Evolutionary conservation across 2,888 invertebrate species (phyloP), one percentile per base, ranked within the genome.

Genomic region (Hoplodrina blanda): DNA sequence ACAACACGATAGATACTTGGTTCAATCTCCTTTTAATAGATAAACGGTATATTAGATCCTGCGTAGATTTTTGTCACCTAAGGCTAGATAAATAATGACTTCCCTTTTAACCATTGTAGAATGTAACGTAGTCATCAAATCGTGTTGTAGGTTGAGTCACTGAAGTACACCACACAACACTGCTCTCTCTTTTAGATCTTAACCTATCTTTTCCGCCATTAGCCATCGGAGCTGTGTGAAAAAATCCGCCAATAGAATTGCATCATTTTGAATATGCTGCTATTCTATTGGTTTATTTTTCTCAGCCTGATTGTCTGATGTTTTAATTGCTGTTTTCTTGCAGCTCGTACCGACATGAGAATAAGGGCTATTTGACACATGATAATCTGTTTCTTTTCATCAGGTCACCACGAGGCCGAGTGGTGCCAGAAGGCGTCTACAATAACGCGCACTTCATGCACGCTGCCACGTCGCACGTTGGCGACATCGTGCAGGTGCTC

Each of bases 381-480:
- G 10, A 0, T 2, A 41, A 2, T 3, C 50, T 10, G 0, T 46
- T 46, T 49, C 4, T 60, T 55, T 63, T 15, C 70, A 49, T 0
- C 90, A 97, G 97, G 95, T 97, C 97, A 85, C 97, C 97, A 82
- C 97, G 98, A 89, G 96, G 97, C 85, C 97, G 98, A 87, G 96
- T 98, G 82, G 96, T 97, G 80, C 97, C 98, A 20, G 98, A 99
- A 90, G 99, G 99, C 78, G 98, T 99, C 67, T 99, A 99, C 93
- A 98, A 97, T 89, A 99, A 99, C 96, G 97, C 98, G 81, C 97
- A 98, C 93, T 98, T 98, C 93, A 98, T 98, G 98, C 98, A 98
- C 96, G 98, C 98, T 57, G 97, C 98, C 76, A 98, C 98, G 66
- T 97, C 98, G 81, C 97, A 98, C 90, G 98, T 99, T 78, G 99